Percentiles rank a stretch among this genome's conserved stretches.
Conservation (phyloP, 2,113 vertebrate species). For the Himantopus leucocephalus region DNA sequence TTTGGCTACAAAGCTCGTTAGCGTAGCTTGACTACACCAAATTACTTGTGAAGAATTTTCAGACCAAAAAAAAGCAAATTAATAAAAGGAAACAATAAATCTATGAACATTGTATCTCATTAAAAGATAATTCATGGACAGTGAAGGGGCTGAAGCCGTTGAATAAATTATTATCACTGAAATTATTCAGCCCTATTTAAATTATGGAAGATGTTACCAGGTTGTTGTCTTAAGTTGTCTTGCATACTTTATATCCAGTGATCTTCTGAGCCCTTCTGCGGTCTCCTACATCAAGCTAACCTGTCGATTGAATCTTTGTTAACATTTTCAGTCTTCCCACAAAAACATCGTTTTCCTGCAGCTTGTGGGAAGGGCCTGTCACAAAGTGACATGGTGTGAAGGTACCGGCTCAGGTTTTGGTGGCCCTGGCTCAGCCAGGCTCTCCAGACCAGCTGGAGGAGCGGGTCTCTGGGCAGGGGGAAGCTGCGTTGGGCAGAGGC, state of each 20-base stretch:
- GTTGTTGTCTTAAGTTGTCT: neutral
- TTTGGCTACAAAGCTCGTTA: neutral
- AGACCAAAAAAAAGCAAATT: neutral
- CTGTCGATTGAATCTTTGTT: neutral
- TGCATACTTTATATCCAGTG: neutral
- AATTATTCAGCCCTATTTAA: conserved; percentile 36
- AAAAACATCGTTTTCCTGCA: neutral
- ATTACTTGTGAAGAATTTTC: neutral
- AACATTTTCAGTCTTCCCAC: neutral
- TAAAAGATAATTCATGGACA: conserved; percentile 38
- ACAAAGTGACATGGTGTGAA: fast-evolving
- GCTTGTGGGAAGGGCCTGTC: neutral
- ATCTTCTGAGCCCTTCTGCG: neutral
- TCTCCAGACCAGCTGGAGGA: neutral
- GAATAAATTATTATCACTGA: conserved; percentile 41
- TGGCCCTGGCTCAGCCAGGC: fast-evolving
- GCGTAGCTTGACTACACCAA: neutral
- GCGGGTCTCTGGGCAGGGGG: neutral
- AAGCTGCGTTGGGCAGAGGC: neutral
- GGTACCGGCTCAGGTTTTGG: neutral
- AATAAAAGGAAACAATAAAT: conserved; percentile 10
- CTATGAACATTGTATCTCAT: neutral
- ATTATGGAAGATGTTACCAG: neutral
- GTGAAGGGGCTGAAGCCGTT: neutral
- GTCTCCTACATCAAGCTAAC: neutral